Percentiles rank a stretch among this genome's conserved stretches.
Conservation (phyloP, 2,113 vertebrate genomes). For the Burhinus bistriatus region DNA sequence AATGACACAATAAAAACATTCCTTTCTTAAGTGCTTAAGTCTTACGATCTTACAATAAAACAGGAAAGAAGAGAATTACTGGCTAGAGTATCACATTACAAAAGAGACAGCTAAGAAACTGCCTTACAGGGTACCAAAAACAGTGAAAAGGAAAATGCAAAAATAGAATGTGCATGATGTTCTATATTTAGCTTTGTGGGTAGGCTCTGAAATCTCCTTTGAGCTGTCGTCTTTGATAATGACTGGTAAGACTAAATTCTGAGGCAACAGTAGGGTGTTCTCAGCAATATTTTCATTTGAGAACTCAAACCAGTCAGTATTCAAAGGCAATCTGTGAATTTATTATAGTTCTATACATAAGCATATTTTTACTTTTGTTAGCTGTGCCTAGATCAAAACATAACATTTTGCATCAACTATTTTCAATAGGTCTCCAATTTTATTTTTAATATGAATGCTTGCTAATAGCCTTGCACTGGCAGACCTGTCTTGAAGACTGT, state of each 20-base stretch:
- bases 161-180: slow-evolving; percentile 35
- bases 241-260: slow-evolving; percentile 8
- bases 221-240: slow-evolving; percentile 35
- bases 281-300: slow-evolving; percentile 19
- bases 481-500: neutral
- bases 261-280: neutral
- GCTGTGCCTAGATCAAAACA: neutral
- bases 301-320: neutral
- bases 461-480: neutral
- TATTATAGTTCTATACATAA: neutral
- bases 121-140: neutral
- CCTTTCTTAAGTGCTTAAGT: neutral
- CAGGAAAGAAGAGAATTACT: neutral
- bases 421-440: neutral
- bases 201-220: slow-evolving; percentile 49
- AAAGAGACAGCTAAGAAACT: neutral
- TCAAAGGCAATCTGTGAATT: slow-evolving; percentile 18
- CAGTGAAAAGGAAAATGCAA: slow-evolving; percentile 45
- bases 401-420: neutral
- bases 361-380: neutral
- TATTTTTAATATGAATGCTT: neutral
- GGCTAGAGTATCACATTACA: neutral
- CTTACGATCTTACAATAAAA: neutral
- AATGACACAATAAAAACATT: neutral
- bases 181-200: slow-evolving; percentile 51